A percentile compares a stretch with the other conserved stretches of the same genome.
phyloP scores from a whole-genome alignment of 2,888 invertebrate genomes.

The Lasioglossum marginatum region DNA sequence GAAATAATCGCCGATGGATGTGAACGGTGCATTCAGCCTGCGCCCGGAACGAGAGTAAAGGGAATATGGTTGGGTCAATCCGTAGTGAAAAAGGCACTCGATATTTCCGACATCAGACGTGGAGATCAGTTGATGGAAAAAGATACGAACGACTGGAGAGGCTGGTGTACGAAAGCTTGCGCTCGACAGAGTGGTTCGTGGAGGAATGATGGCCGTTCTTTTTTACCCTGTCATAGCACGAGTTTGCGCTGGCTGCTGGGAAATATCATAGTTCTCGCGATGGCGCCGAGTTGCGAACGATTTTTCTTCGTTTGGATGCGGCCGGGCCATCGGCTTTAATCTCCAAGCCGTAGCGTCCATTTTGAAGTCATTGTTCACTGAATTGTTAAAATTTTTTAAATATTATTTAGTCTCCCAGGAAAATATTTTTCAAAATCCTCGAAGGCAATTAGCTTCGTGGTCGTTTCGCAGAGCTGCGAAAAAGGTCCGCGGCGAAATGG shows the following conservation, averaged over 20 bases:
- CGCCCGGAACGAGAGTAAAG: neutral
- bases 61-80: slow-evolving; percentile 5
- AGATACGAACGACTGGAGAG: slow-evolving; percentile 18
- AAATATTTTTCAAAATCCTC: too few species aligned
- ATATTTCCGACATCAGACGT: slow-evolving; percentile 36
- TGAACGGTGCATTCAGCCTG: neutral
- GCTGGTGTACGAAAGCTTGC: slow-evolving; percentile 21
- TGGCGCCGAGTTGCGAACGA: neutral
- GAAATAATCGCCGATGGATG: neutral
- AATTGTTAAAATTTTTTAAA: too few species aligned
- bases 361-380: too few species aligned
- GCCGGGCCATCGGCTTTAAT: neutral
- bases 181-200: slow-evolving; percentile 36
- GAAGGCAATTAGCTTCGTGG: too few species aligned
- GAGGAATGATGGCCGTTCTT: slow-evolving; percentile 32
- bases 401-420: too few species aligned
- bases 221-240: slow-evolving; percentile 22
- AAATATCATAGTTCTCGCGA: neutral
- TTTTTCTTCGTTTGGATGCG: neutral
- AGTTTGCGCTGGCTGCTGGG: neutral
- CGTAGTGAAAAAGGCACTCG: slow-evolving; percentile 28
- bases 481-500: neutral
- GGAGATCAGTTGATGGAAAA: slow-evolving; percentile 36
- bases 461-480: neutral
- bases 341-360: too few species aligned